These are phyloP conservation scores for Apis laboriosa DNA, from an alignment of 1,140 invertebrate species.

Conservation along the genomic window DNA sequence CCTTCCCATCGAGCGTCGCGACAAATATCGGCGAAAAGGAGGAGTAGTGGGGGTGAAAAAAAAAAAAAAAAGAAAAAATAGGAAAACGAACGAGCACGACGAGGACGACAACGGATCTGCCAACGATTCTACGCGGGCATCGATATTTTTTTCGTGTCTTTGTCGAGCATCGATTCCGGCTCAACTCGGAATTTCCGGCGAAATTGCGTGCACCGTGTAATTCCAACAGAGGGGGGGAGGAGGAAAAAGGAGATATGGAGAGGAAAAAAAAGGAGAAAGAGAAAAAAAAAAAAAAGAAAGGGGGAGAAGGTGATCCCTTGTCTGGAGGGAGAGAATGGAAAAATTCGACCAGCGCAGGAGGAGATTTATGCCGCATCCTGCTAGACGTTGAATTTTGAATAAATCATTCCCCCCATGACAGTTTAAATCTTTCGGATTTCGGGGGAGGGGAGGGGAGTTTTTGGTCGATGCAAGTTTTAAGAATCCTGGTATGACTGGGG, in stretches of 20 bases:
- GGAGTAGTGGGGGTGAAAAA: neutral
- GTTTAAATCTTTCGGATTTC: conserved; percentile 6
- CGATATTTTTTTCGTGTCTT: conserved; percentile 14
- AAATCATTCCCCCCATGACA: conserved; percentile 16
- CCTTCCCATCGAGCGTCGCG: conserved; percentile 7
- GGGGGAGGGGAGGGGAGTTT: no score
- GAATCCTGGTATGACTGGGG: neutral
- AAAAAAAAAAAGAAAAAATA: no score
- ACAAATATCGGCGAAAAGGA: conserved; percentile 28
- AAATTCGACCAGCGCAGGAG: conserved; percentile 7
- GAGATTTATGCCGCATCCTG: conserved; percentile 20
- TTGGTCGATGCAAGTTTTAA: neutral
- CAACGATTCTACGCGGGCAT: neutral
- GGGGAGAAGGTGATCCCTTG: neutral
- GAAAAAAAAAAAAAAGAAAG: no score
- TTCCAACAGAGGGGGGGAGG: neutral
- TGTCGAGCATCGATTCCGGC: neutral
- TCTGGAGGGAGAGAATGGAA: neutral
- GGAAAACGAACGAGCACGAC: neutral
- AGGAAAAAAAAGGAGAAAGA: no score
- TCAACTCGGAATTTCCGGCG: neutral
- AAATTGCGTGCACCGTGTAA: conserved; percentile 9
- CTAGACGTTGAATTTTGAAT: conserved; percentile 19
- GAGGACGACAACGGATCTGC: neutral
- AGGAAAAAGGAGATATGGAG: no score